phyloP scores from a whole-genome alignment of 2,888 invertebrate genomes.

The Panzeria rudis region DNA sequence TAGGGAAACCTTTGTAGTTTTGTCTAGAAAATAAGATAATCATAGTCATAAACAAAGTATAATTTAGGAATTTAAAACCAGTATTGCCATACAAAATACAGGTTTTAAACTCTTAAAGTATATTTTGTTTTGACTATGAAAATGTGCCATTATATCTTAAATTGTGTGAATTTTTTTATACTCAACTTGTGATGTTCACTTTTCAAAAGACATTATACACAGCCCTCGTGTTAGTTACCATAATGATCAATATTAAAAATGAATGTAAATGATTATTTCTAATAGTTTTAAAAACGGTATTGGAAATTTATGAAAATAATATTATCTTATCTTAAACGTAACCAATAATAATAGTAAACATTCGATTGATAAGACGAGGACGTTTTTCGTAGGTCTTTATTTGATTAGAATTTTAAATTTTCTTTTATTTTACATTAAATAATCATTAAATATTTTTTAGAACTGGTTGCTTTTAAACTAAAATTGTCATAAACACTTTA shows the following conservation, averaged over 20 bases:
- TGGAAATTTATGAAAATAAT: background rate
- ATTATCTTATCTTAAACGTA: slow-evolving; percentile 10
- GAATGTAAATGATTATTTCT: background rate
- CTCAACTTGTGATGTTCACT: background rate
- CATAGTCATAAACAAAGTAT: too few species aligned
- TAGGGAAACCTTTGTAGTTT: too few species aligned
- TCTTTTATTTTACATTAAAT: background rate
- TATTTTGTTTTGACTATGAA: too few species aligned
- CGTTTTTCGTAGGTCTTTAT: background rate
- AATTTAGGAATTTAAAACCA: too few species aligned
- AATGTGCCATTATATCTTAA: too few species aligned
- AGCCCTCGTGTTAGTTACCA: background rate
- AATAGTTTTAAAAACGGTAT: too few species aligned
- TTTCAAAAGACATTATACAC: background rate
- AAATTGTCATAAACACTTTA: slow-evolving; percentile 11
- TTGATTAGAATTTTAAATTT: background rate
- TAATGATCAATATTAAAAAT: background rate
- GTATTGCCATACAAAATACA: too few species aligned
- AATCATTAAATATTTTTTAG: background rate
- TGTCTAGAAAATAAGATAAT: too few species aligned
- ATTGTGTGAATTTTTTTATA: background rate
- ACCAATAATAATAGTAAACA: background rate
- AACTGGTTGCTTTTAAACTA: slow-evolving; percentile 3
- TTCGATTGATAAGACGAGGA: slow-evolving; percentile 5
- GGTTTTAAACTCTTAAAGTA: too few species aligned